Percentiles rank a stretch among this genome's conserved stretches.
Conservation (phyloP, 1,140 invertebrate genomes). For the Choristoneura fumiferana region DNA sequence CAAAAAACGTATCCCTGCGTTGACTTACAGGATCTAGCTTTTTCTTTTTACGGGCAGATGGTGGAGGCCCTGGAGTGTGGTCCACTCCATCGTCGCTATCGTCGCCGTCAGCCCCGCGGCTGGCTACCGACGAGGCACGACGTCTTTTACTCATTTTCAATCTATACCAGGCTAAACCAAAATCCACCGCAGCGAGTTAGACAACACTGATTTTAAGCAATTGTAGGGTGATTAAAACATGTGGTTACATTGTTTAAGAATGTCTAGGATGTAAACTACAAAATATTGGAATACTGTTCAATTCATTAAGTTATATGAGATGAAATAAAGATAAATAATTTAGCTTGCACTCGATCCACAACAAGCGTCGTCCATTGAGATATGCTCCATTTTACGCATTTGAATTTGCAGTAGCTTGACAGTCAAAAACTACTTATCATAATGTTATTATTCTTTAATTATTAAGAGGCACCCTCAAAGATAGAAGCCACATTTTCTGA, state of each 20-base stretch:
- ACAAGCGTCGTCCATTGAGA: conserved; percentile 13
- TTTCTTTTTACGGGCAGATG: conserved; percentile 63
- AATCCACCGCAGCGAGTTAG: not conserved
- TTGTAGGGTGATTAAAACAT: not conserved
- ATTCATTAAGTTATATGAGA: not conserved
- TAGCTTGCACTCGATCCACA: not conserved
- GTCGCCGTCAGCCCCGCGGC: conserved; percentile 79
- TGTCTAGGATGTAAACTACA: no score
- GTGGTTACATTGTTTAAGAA: conserved; percentile 1
- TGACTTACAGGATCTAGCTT: conserved; percentile 69
- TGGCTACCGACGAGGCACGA: conserved; percentile 84
- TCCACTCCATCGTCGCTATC: conserved; percentile 69
- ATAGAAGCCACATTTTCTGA: no score
- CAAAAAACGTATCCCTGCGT: not conserved
- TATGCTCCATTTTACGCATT: not conserved
- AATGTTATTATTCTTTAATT: no score
- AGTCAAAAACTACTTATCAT: no score
- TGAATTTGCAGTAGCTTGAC: no score
- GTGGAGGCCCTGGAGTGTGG: conserved; percentile 61
- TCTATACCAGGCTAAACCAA: conserved; percentile 10
- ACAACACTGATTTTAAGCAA: not conserved
- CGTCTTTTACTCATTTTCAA: conserved; percentile 82
- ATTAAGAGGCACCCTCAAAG: no score
- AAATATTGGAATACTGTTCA: no score
- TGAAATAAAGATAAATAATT: not conserved